Conservation (phyloP, 1,140 invertebrate genomes). For the Drosophila nigrodunni region DNA sequence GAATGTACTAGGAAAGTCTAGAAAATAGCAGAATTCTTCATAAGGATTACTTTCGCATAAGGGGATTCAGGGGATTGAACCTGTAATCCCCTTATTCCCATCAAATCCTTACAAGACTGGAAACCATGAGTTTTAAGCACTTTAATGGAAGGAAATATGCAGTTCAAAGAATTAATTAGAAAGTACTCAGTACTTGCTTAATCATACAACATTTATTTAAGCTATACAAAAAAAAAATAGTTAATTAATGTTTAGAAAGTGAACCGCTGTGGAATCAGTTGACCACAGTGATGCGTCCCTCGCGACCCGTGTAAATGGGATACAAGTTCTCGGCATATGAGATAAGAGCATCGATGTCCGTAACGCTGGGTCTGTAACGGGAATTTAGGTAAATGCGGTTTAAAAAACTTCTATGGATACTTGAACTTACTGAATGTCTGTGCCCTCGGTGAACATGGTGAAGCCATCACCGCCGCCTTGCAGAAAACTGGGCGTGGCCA, state of each 20-base stretch:
- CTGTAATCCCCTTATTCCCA: too few species aligned
- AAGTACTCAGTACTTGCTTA: background rate
- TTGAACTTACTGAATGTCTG: slow-evolving; percentile 64
- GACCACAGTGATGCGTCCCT: slow-evolving; percentile 82
- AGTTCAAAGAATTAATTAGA: background rate
- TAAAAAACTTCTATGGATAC: background rate
- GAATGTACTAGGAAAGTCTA: too few species aligned
- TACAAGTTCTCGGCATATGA: slow-evolving; percentile 55
- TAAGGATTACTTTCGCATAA: too few species aligned
- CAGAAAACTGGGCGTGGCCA: slow-evolving; percentile 88
- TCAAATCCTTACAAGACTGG: too few species aligned
- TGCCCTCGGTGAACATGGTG: slow-evolving; percentile 78
- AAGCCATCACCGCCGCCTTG: slow-evolving; percentile 89
- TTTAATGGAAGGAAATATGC: too few species aligned
- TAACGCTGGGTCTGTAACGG: slow-evolving; percentile 53
- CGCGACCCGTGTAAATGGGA: slow-evolving; percentile 77
- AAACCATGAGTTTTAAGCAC: too few species aligned
- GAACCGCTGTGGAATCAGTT: slow-evolving; percentile 24
- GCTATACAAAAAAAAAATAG: background rate
- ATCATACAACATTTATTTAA: slow-evolving; percentile 21
- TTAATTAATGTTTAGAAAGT: background rate
- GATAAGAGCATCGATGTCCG: slow-evolving; percentile 71
- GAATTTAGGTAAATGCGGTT: background rate
- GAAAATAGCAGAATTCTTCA: too few species aligned
- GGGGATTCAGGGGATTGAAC: too few species aligned